Percentiles rank a stretch among this genome's conserved stretches.
These are phyloP conservation scores for Tetragnatha versicolor DNA, from an alignment of 1,140 invertebrate genomes.

Conservation along the genomic window DNA sequence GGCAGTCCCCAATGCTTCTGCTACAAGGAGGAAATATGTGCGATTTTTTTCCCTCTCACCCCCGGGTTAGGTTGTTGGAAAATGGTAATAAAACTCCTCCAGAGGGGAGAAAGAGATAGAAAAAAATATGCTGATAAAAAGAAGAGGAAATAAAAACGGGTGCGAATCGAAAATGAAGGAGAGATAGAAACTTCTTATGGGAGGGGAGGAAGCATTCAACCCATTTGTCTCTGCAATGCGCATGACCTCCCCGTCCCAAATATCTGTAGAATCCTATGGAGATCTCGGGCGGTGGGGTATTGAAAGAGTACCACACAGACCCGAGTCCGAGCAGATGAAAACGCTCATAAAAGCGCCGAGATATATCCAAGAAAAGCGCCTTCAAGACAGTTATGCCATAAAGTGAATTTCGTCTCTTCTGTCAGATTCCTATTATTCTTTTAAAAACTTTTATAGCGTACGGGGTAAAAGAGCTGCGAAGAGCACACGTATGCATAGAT, in stretches of 20 bases:
- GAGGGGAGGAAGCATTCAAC: background rate
- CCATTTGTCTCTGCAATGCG: slow-evolving; percentile 8
- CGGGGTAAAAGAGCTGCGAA: background rate
- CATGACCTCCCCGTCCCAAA: no score
- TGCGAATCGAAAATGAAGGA: background rate
- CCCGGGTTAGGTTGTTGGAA: slow-evolving; percentile 17
- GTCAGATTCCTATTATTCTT: background rate
- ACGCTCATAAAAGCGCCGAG: no score
- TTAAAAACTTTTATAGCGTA: background rate
- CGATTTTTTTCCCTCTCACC: background rate
- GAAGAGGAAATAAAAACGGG: background rate
- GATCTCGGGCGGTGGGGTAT: no score
- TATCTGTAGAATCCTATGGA: no score
- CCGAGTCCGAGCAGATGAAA: background rate
- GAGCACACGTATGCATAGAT: background rate
- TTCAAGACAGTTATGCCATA: background rate
- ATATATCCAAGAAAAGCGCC: background rate
- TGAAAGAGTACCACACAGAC: background rate
- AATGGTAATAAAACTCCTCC: slow-evolving; percentile 34
- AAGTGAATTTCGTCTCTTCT: background rate
- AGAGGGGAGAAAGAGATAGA: slow-evolving; percentile 26
- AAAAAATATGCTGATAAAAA: slow-evolving; percentile 2
- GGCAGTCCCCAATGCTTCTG: background rate
- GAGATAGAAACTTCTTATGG: background rate
- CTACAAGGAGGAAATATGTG: background rate